These are phyloP conservation scores for Drosophila lowei DNA, from an alignment of 1,140 invertebrate species.

Conservation along the genomic window DNA sequence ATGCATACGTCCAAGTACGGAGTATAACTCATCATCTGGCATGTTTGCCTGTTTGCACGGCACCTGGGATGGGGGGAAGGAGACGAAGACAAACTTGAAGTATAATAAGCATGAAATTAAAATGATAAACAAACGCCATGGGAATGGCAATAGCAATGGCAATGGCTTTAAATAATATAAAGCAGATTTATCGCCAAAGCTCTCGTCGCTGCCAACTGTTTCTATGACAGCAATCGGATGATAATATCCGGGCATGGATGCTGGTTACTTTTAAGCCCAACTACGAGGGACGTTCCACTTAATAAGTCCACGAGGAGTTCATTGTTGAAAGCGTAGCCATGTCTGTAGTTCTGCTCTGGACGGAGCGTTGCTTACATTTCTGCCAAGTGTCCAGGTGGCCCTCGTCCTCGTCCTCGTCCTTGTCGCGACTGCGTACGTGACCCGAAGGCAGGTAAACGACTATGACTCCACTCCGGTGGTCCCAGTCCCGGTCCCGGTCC, in stretches of 20 bases:
- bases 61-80: slow-evolving; percentile 16
- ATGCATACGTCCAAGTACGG: neutral
- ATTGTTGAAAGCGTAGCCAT: slow-evolving; percentile 47
- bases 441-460: slow-evolving; percentile 19
- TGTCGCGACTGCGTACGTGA: slow-evolving; percentile 41
- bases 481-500: neutral
- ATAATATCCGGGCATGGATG: too few species aligned
- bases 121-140: slow-evolving; percentile 7
- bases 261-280: too few species aligned
- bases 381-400: slow-evolving; percentile 27
- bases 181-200: neutral
- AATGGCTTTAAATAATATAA: slow-evolving; percentile 25
- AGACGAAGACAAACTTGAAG: slow-evolving; percentile 15
- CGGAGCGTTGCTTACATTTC: slow-evolving; percentile 14
- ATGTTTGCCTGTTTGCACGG: slow-evolving; percentile 3
- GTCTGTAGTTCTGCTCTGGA: neutral
- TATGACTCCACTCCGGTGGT: neutral
- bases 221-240: too few species aligned
- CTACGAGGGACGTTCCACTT: too few species aligned
- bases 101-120: slow-evolving; percentile 66
- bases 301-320: slow-evolving; percentile 17
- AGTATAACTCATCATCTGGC: slow-evolving; percentile 41
- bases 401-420: slow-evolving; percentile 22
- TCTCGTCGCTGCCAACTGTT: too few species aligned
- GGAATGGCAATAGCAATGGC: neutral